Conservation (phyloP, 2,888 invertebrate species). For the Leucoma salicis region DNA sequence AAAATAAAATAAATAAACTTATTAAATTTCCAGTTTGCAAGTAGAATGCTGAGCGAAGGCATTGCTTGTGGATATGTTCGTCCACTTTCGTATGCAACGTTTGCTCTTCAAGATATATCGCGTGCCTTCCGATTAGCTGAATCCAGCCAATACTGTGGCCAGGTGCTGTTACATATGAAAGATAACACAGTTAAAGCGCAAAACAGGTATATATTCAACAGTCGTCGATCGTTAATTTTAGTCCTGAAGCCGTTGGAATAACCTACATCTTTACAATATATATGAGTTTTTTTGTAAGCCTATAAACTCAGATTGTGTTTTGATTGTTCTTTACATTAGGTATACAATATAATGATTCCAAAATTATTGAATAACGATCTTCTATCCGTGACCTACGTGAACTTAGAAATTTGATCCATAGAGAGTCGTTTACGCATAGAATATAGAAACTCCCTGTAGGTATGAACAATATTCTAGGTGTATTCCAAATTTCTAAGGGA, state of each 20-base stretch:
- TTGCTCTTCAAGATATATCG: conserved; percentile 35
- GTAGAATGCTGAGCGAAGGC: conserved; percentile 46
- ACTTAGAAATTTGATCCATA: no score
- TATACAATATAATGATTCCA: background rate
- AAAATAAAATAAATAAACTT: background rate
- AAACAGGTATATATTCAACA: conserved; percentile 32
- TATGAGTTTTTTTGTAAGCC: background rate
- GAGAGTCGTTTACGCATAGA: no score
- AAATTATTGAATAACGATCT: background rate
- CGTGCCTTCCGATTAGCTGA: conserved; percentile 52
- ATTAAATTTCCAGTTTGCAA: conserved; percentile 35
- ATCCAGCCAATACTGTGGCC: conserved; percentile 48
- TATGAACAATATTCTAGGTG: no score
- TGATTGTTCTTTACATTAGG: background rate
- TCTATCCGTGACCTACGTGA: background rate
- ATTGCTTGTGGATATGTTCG: conserved; percentile 52
- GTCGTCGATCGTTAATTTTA: no score
- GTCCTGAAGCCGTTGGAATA: no score
- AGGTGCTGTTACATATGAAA: conserved; percentile 44
- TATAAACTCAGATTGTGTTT: background rate
- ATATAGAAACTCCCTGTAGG: no score
- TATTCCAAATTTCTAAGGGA: no score
- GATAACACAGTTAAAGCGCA: conserved; percentile 14
- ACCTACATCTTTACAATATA: no score
- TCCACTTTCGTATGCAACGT: conserved; percentile 51